Percentiles rank a stretch among this genome's conserved stretches.
Evolutionary conservation across 2,113 vertebrate species (phyloP).

Genomic region (Anhinga anhinga): DNA sequence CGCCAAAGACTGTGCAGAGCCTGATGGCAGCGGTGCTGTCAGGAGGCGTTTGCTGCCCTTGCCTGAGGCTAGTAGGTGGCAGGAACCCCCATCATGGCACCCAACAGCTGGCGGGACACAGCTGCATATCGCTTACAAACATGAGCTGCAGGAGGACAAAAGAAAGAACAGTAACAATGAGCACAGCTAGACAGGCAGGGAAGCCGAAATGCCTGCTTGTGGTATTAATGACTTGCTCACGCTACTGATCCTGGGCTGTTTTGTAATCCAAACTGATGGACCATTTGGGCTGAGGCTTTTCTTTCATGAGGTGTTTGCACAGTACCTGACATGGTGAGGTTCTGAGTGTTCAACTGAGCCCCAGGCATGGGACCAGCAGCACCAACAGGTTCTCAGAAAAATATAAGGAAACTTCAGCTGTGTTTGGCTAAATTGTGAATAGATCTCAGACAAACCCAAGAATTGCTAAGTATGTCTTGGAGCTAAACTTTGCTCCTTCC

Average conservation of each 20-base stretch:
- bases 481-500: background rate
- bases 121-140: background rate
- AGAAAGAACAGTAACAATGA: background rate
- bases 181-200: background rate
- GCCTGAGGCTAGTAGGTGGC: background rate
- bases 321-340: background rate
- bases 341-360: background rate
- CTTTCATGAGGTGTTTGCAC: accelerated
- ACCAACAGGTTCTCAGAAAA: background rate
- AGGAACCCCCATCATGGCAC: background rate
- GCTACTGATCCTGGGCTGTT: background rate
- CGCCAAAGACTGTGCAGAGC: background rate
- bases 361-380: background rate
- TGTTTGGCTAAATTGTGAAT: background rate
- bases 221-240: background rate
- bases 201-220: background rate
- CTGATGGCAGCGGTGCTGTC: background rate
- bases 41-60: background rate
- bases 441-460: background rate
- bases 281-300: background rate
- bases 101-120: background rate
- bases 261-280: background rate
- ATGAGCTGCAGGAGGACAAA: background rate
- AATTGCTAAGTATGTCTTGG: background rate
- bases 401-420: background rate